Conservation (phyloP, 2,888 invertebrate genomes). For the Notocelia uddmanniana region DNA sequence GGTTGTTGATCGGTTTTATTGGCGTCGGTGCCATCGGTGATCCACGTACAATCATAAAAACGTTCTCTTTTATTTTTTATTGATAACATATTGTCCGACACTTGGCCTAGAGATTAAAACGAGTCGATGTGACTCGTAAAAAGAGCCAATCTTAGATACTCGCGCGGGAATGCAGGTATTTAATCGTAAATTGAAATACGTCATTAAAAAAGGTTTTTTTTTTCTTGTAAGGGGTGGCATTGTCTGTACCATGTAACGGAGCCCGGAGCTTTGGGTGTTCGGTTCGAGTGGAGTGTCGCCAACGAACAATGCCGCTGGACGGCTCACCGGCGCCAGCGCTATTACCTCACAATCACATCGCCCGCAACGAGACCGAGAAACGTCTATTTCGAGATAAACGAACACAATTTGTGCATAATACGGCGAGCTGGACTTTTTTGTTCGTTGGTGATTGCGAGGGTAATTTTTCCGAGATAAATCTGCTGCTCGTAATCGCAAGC, state of each 20-base stretch:
- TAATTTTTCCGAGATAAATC: slow-evolving; percentile 55
- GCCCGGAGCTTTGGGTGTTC: slow-evolving; percentile 18
- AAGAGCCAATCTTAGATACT: slow-evolving; percentile 59
- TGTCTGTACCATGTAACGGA: slow-evolving; percentile 29
- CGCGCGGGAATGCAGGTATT: slow-evolving; percentile 37
- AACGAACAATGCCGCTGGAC: slow-evolving; percentile 65
- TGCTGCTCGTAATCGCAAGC: slow-evolving; percentile 40
- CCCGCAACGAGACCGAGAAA: slow-evolving; percentile 53
- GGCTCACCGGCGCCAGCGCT: slow-evolving; percentile 70
- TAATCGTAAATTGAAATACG: slow-evolving; percentile 44
- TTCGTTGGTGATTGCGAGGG: slow-evolving; percentile 59
- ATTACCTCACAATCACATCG: slow-evolving; percentile 64
- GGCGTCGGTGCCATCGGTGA: slow-evolving; percentile 66
- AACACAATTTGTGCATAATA: slow-evolving; percentile 63
- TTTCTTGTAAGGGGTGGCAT: slow-evolving; percentile 27
- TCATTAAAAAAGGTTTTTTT: slow-evolving; percentile 26
- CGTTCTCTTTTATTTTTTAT: slow-evolving; percentile 63
- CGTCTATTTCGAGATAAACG: slow-evolving; percentile 65
- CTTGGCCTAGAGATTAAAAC: slow-evolving; percentile 68
- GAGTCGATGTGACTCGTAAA: slow-evolving; percentile 63
- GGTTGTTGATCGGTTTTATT: slow-evolving; percentile 71
- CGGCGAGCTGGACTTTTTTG: slow-evolving; percentile 56
- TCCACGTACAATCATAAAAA: slow-evolving; percentile 70
- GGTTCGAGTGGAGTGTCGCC: slow-evolving; percentile 36
- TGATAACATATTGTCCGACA: slow-evolving; percentile 67